phyloP scores from a whole-genome alignment of 2,797 vertebrate species.

The Coregonus ussuriensis region DNA sequence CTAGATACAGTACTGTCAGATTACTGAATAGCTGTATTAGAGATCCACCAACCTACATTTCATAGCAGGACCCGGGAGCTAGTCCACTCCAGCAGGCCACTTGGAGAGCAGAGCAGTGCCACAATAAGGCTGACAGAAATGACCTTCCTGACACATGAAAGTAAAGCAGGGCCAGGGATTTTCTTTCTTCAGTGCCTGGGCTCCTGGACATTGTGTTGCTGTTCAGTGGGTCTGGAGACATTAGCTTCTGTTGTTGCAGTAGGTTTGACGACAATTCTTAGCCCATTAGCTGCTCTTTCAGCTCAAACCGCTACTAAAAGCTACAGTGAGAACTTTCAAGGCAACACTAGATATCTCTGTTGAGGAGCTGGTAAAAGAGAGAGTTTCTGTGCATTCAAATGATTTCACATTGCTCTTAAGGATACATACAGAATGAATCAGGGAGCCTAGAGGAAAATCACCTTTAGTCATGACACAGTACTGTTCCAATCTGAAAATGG shows the following conservation, averaged over 20 bases:
- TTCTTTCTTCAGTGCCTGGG: constrained; percentile 42
- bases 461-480: neutral
- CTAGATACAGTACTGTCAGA: constrained; percentile 41
- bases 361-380: neutral
- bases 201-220: constrained; percentile 50
- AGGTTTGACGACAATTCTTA: constrained; percentile 65
- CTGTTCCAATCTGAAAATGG: neutral
- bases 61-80: constrained; percentile 22
- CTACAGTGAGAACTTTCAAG: constrained; percentile 28
- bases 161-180: constrained; percentile 5
- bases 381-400: constrained; percentile 5
- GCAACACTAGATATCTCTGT: constrained; percentile 1
- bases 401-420: neutral
- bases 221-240: constrained; percentile 58
- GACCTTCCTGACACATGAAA: constrained; percentile 61
- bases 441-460: neutral
- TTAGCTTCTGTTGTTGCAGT: constrained; percentile 64
- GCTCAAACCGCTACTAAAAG: constrained; percentile 54
- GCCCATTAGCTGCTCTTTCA: constrained; percentile 71
- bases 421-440: neutral
- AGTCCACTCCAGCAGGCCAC: constrained; percentile 50
- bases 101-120: constrained; percentile 40
- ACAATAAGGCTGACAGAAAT: constrained; percentile 68
- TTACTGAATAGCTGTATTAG: constrained; percentile 21
- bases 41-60: constrained; percentile 42